Base-by-base conservation (phyloP, 1,140 invertebrate species). In the Solenopsis fugax region DNA sequence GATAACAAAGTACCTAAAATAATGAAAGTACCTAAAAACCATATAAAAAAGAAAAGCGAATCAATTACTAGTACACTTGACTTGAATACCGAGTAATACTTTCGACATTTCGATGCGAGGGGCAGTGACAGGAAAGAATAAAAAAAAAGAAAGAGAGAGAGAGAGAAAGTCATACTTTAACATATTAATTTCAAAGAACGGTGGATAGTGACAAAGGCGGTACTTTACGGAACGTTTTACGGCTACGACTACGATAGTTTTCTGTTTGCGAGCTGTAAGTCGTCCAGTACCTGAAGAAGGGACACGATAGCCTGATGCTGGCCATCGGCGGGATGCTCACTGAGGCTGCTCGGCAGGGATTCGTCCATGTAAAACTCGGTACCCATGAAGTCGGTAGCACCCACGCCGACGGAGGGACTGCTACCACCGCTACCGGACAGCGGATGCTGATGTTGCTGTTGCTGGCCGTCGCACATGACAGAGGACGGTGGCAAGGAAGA, bases 281-380 rank as follows among this genome's bases (percentile, higher is more conserved):
- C 93, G 92, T 91, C 90, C 91, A 93, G 92, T 96, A 97, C 96
- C 96, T 97, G 96, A 89, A 96, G 95, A 91, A 96, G 95, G 94
- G 96, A 96, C 95, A 97, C 96, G 93, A 97, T 96, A 95, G 96
- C 96, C 96, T 97, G 96, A 93, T 96, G 96, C 92, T 96, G 96
- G 69, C 96, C 96, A 94, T 96, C 96, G 93, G 95, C 96, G 29
- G 95, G 92, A 91, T 94, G 94, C 81, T 95, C 95, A 92, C 96
- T 96, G 93, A 97, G 95, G 93, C 97, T 97, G 92, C 96, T 97
- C 60, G 97, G 97, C 94, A 97, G 95, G 78, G 97, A 98, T 94
- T 98, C 98, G 93, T 98, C 97, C 95, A 98, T 97, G 96, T 98
- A 98, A 96, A 97, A 98, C 91, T 98, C 97, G 76, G 97, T 97